phyloP scores from a whole-genome alignment of 1,140 invertebrate genomes.

The Heliconius himera region DNA sequence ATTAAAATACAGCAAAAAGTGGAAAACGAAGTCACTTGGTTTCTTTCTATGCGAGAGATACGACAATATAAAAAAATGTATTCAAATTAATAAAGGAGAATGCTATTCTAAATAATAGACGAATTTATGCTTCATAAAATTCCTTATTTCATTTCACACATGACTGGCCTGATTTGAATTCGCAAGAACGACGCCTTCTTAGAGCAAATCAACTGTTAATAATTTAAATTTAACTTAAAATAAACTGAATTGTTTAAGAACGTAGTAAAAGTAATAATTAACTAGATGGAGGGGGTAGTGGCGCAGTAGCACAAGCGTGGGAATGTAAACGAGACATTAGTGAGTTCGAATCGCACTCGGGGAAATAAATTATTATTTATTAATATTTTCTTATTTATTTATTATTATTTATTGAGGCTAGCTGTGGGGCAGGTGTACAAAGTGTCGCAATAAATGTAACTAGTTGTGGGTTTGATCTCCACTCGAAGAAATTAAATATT shows the following conservation, averaged over 20 bases:
- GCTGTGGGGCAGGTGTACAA: no score
- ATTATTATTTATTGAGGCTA: no score
- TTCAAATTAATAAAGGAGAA: not conserved
- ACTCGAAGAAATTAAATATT: no score
- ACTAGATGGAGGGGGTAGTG: no score
- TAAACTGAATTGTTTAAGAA: slow-evolving; percentile 17
- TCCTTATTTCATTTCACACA: slow-evolving; percentile 16
- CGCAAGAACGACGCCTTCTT: not conserved
- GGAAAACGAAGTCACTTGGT: not conserved
- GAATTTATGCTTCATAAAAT: not conserved
- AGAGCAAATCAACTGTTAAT: slow-evolving; percentile 16
- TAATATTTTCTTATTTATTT: no score
- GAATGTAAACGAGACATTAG: no score
- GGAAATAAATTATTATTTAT: no score
- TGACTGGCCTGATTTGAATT: slow-evolving; percentile 16
- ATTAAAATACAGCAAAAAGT: not conserved
- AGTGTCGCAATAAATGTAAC: no score
- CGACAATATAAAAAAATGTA: not conserved
- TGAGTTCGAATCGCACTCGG: no score
- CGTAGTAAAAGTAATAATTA: not conserved
- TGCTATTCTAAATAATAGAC: slow-evolving; percentile 1
- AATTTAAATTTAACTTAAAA: slow-evolving; percentile 24
- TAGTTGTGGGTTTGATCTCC: no score
- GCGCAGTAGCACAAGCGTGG: no score
- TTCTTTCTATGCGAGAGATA: not conserved